phyloP scores from a whole-genome alignment of 1,140 invertebrate species.

The Kradibia gibbosae region DNA sequence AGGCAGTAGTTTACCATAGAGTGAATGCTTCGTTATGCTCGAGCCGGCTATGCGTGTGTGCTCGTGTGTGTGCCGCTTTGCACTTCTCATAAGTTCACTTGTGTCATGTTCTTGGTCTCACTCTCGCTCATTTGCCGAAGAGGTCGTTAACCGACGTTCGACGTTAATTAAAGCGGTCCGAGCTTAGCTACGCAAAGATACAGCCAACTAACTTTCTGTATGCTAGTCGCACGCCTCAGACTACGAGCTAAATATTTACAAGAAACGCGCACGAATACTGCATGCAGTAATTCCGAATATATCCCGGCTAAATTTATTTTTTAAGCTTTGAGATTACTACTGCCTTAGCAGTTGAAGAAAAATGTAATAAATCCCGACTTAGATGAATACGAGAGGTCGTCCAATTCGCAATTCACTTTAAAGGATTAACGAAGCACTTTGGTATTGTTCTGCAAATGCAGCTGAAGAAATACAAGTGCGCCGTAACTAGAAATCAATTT shows the following conservation, averaged over 20 bases:
- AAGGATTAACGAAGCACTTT: conserved; percentile 33
- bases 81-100: conserved; percentile 54
- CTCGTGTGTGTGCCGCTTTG: conserved; percentile 38
- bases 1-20: conserved; percentile 23
- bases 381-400: background rate
- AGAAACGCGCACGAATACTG: conserved; percentile 9
- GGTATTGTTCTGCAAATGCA: conserved; percentile 5
- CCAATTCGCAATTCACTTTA: background rate
- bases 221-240: conserved; percentile 26
- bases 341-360: background rate
- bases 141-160: conserved; percentile 57
- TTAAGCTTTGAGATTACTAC: conserved; percentile 6
- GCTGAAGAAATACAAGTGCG: background rate
- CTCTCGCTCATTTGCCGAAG: conserved; percentile 41
- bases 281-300: background rate
- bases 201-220: conserved; percentile 35
- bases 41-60: background rate
- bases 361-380: too few relatives aligned
- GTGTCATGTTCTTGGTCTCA: conserved; percentile 47
- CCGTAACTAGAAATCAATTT: too few relatives aligned
- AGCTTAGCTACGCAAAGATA: conserved; percentile 24
- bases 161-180: conserved; percentile 58
- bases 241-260: conserved; percentile 43
- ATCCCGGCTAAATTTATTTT: conserved; percentile 8
- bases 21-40: conserved; percentile 39